Conservation (phyloP, 1,140 invertebrate genomes). For the Adoxophyes honmai region DNA sequence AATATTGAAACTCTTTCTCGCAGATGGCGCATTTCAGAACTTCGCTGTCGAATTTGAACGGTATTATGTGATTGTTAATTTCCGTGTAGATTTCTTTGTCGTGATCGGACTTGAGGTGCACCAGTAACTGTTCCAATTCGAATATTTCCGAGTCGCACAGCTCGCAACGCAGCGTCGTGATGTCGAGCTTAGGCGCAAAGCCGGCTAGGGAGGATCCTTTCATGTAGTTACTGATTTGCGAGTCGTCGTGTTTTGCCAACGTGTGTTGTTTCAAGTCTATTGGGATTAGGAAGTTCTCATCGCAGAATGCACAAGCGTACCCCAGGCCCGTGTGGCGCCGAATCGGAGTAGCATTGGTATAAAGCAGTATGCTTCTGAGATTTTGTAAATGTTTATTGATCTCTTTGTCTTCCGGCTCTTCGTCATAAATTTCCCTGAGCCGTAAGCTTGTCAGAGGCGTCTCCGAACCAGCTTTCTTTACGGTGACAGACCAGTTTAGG, state of each 20-base stretch:
- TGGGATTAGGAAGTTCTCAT: conserved; percentile 23
- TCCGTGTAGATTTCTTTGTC: conserved; percentile 23
- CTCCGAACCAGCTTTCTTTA: no score
- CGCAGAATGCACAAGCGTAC: conserved; percentile 42
- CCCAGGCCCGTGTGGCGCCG: conserved; percentile 24
- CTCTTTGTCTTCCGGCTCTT: conserved; percentile 8
- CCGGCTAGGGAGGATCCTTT: no score
- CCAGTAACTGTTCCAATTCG: conserved; percentile 26
- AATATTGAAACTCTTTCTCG: conserved; percentile 26
- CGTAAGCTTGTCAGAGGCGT: background rate
- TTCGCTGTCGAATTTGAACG: conserved; percentile 34
- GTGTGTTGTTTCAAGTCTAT: conserved; percentile 37
- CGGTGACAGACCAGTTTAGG: no score
- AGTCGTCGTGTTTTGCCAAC: conserved; percentile 24
- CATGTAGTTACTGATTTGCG: no score
- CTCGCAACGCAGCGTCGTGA: conserved; percentile 39
- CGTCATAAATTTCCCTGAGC: background rate
- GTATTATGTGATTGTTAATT: conserved; percentile 32
- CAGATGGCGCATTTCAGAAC: conserved; percentile 34
- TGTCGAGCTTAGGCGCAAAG: conserved; percentile 24
- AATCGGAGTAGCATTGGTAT: conserved; percentile 50
- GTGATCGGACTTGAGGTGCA: conserved; percentile 33
- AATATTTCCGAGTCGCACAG: conserved; percentile 28
- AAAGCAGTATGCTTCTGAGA: conserved; percentile 28
- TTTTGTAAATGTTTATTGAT: conserved; percentile 36